A percentile compares a stretch with the other conserved stretches of the same genome.
Conservation (phyloP, 1,140 invertebrate genomes). For the Mesaphorura yosii region DNA sequence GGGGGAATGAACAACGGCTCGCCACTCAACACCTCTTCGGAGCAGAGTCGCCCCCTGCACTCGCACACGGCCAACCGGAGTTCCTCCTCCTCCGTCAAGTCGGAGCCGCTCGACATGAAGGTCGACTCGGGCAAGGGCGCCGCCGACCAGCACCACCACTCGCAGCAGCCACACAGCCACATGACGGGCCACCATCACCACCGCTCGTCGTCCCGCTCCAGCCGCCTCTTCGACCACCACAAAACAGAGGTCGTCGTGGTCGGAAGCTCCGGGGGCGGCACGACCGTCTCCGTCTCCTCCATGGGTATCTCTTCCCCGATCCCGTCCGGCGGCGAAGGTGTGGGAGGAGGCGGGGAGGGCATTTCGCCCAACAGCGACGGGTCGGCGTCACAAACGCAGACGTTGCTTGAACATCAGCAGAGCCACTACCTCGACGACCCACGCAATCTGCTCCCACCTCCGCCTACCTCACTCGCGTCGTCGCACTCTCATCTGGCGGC, state of each 20-base stretch:
- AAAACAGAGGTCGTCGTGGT: slow-evolving; percentile 20
- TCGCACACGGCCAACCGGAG: background rate
- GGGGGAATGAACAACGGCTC: background rate
- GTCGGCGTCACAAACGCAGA: slow-evolving; percentile 15
- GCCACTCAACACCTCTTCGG: background rate
- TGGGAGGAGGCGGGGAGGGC: too few species aligned
- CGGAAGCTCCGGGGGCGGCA: background rate
- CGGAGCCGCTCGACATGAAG: slow-evolving; percentile 31
- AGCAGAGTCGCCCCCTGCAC: background rate
- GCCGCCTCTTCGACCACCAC: background rate
- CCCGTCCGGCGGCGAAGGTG: too few species aligned
- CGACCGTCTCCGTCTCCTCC: slow-evolving; percentile 15
- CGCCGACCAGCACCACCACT: background rate
- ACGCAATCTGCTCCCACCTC: slow-evolving; percentile 16
- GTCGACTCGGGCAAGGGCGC: slow-evolving; percentile 16
- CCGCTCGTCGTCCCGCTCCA: background rate
- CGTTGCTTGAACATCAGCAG: slow-evolving; percentile 7
- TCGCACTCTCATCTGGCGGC: background rate
- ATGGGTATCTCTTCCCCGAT: slow-evolving; percentile 12
- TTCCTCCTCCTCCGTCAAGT: slow-evolving; percentile 20
- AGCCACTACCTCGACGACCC: slow-evolving; percentile 15
- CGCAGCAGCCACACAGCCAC: slow-evolving; percentile 6
- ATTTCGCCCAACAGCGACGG: too few species aligned
- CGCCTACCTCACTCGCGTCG: slow-evolving; percentile 3
- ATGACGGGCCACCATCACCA: too few species aligned